A percentile compares a stretch with the other conserved stretches of the same genome.
These are phyloP conservation scores for Podarcis raffonei DNA, from an alignment of 2,113 vertebrate genomes.

Conservation along the genomic window DNA sequence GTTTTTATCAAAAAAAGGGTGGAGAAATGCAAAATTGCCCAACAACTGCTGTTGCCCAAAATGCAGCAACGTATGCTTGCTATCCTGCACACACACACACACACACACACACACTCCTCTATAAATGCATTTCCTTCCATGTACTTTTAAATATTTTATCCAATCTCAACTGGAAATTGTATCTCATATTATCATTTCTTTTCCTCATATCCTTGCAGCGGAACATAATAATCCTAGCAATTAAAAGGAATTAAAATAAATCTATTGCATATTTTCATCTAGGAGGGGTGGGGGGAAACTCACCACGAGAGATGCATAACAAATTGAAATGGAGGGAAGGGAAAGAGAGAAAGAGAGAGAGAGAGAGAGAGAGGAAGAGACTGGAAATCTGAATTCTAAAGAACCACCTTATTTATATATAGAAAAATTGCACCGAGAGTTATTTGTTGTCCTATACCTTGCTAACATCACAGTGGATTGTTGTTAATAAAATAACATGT, in stretches of 20 bases:
- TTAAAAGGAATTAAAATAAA: constrained; percentile 11
- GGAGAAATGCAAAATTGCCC: neutral
- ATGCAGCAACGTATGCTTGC: neutral
- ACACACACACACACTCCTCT: neutral
- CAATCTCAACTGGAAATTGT: neutral
- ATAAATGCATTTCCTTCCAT: neutral
- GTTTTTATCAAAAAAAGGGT: neutral
- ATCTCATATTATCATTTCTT: neutral
- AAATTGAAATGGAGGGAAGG: constrained; percentile 12
- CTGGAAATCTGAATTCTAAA: constrained; percentile 45
- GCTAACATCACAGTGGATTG: constrained; percentile 74
- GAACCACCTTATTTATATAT: constrained; percentile 54
- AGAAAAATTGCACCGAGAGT: constrained; percentile 39
- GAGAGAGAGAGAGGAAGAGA: constrained; percentile 27
- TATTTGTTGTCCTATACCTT: constrained; percentile 21
- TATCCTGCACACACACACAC: neutral
- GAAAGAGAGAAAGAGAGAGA: constrained; percentile 1
- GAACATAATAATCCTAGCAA: neutral
- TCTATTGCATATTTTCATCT: constrained; percentile 36
- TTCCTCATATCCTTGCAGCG: neutral
- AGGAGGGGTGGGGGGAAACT: neutral
- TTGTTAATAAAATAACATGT: constrained; percentile 70
- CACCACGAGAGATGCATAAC: neutral
- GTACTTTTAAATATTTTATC: neutral
- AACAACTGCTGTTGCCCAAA: neutral